A percentile compares a stretch with the other conserved stretches of the same genome.
Evolutionary conservation across 2,888 invertebrate genomes (phyloP).

Genomic region (Dascillus cervinus): DNA sequence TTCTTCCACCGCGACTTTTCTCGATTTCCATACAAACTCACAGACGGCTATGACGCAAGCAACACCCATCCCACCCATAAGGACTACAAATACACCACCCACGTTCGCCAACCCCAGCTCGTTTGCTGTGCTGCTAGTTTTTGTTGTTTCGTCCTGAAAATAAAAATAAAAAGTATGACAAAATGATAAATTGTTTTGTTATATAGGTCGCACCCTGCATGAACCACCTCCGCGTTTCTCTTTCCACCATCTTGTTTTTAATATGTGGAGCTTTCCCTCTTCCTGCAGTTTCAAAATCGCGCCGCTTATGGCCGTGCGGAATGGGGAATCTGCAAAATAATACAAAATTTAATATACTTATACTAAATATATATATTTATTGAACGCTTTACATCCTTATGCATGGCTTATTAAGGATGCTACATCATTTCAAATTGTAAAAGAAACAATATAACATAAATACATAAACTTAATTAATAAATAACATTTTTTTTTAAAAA

Average conservation of each 20-base stretch:
- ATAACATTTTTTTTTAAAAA: too few species aligned
- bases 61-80: slow-evolving; percentile 87
- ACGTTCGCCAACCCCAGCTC: slow-evolving; percentile 91
- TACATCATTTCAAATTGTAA: too few species aligned
- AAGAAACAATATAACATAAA: too few species aligned
- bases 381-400: too few species aligned
- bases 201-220: slow-evolving; percentile 58
- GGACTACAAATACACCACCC: slow-evolving; percentile 92
- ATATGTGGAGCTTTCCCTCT: slow-evolving; percentile 82
- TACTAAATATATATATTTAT: too few species aligned
- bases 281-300: slow-evolving; percentile 94
- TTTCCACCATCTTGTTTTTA: slow-evolving; percentile 98
- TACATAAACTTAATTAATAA: too few species aligned
- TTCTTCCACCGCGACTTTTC: slow-evolving; percentile 87
- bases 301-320: slow-evolving; percentile 87
- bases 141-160: slow-evolving; percentile 71
- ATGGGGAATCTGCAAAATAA: slow-evolving; percentile 82
- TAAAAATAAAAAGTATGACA: neutral
- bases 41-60: slow-evolving; percentile 90
- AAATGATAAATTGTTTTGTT: too few species aligned
- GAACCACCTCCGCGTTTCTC: slow-evolving; percentile 84
- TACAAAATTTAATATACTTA: too few species aligned
- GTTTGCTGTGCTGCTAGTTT: slow-evolving; percentile 78
- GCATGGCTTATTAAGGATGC: too few species aligned
- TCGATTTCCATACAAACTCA: slow-evolving; percentile 93